Base-by-base conservation (phyloP, 2,888 invertebrate genomes). In the Agrotis exclamationis region DNA sequence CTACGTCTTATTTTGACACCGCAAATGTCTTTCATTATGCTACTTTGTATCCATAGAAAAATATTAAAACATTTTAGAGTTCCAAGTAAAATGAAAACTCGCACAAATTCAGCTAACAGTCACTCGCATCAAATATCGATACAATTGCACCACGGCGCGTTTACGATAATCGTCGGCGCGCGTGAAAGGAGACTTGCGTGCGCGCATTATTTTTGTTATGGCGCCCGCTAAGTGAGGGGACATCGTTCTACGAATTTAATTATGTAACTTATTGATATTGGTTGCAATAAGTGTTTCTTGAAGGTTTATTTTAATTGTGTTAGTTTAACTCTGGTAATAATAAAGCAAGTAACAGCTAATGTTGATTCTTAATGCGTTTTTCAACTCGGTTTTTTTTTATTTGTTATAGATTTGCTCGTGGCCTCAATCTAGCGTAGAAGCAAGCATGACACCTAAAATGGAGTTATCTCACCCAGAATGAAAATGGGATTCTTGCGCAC, bases 171-270 rank as follows among this genome's bases (percentile, higher is more conserved):
- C 83, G 72, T 80, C 77, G 83, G 80, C 74, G 79, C 79, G 88
- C 86, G 89, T 88, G 92, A 91, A 91, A 89, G 91, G 86, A 80
- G 82, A 86, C 76, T 81, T 85, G 79, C 69, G 71, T 62, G 6
- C 16, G 65, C 84, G 78, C 84, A 78, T 79, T 80, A 84, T 82
- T 75, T 74, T 70, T 70, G 65, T 78, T 84, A 86, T 84, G 77
- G 76, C 85, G 70, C 67, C 71, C 53, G 44, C 85, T 84, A 84
- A 85, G 85, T 85, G 85, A 80, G 85, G 77, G 74, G 80, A 79
- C 78, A 75, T 76, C 80, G 80, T 74, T 82, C 84, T 85, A 86
- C 74, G 69, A 85, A 74, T 85, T 85, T 86, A 86, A 86, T 85
- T 86, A 79, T 79, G 76, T 74, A 80, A 78, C 51, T 82, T 82